phyloP scores from a whole-genome alignment of 2,113 vertebrate species.

The Anthoscopus minutus region DNA sequence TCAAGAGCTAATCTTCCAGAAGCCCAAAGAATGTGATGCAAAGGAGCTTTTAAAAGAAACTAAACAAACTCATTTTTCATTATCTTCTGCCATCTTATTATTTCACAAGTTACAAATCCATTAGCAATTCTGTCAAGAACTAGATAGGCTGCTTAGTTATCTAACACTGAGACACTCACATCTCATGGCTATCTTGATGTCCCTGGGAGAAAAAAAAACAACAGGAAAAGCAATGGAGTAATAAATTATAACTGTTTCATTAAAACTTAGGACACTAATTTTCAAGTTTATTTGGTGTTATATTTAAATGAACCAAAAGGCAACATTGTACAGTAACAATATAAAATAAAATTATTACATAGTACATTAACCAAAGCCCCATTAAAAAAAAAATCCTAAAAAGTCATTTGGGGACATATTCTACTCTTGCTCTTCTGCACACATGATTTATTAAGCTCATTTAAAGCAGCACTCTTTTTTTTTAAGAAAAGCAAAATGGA shows the following conservation, averaged over 20 bases:
- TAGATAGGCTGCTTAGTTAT: constrained; percentile 4
- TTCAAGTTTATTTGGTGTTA: constrained; percentile 68
- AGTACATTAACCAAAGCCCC: constrained; percentile 66
- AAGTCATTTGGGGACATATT: constrained; percentile 20
- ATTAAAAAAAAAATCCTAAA: constrained; percentile 46
- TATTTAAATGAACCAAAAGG: constrained; percentile 66
- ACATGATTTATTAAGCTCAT: constrained; percentile 7
- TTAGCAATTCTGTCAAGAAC: constrained; percentile 12
- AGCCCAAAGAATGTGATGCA: background rate
- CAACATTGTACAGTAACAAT: constrained; percentile 68
- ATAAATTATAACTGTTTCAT: constrained; percentile 29
- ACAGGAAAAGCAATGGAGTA: background rate
- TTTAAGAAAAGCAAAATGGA: constrained; percentile 18
- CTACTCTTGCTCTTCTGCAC: constrained; percentile 23
- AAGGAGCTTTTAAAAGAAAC: constrained; percentile 13
- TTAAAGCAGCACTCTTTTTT: background rate
- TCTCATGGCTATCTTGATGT: background rate
- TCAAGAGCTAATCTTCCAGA: constrained; percentile 9
- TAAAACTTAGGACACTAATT: constrained; percentile 35
- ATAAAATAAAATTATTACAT: constrained; percentile 67
- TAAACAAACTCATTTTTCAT: background rate
- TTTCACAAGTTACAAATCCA: constrained; percentile 4
- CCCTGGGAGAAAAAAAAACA: background rate
- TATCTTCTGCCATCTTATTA: constrained; percentile 13
- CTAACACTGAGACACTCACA: background rate